A percentile compares a stretch with the other conserved stretches of the same genome.
phyloP scores from a whole-genome alignment of 2,113 vertebrate species.

The Macquaria ambigua region DNA sequence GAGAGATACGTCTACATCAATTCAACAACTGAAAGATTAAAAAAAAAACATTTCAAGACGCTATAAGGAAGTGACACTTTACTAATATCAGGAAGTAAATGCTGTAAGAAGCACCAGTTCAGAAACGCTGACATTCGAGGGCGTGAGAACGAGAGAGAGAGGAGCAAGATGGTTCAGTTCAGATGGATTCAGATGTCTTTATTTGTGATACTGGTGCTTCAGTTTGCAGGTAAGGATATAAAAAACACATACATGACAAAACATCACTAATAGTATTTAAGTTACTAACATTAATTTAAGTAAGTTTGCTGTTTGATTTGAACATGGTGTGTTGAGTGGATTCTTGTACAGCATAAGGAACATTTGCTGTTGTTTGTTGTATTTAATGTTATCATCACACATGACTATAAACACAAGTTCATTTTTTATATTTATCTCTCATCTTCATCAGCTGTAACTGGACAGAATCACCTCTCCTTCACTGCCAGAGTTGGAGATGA shows the following conservation, averaged over 20 bases:
- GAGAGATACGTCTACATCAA: not conserved
- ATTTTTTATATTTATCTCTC: not conserved
- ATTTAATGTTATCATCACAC: not conserved
- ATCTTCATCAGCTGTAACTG: not conserved
- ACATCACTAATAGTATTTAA: not conserved
- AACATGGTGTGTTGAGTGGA: not conserved
- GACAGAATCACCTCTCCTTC: not conserved
- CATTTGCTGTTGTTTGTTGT: not conserved
- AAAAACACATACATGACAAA: not conserved
- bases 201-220: not conserved
- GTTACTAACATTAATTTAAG: not conserved
- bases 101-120: not conserved
- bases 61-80: not conserved
- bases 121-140: not conserved
- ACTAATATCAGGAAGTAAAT: not conserved
- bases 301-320: not conserved
- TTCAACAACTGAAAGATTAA: not conserved
- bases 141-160: not conserved
- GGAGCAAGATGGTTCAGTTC: not conserved
- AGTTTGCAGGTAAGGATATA: conserved; percentile 1
- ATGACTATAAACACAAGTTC: not conserved
- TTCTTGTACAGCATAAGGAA: not conserved
- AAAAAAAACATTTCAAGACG: not conserved
- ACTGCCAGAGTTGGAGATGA: not conserved
- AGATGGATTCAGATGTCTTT: not conserved